These are phyloP conservation scores for Zophobas atratus DNA, from an alignment of 1,140 invertebrate genomes.

Conservation along the genomic window DNA sequence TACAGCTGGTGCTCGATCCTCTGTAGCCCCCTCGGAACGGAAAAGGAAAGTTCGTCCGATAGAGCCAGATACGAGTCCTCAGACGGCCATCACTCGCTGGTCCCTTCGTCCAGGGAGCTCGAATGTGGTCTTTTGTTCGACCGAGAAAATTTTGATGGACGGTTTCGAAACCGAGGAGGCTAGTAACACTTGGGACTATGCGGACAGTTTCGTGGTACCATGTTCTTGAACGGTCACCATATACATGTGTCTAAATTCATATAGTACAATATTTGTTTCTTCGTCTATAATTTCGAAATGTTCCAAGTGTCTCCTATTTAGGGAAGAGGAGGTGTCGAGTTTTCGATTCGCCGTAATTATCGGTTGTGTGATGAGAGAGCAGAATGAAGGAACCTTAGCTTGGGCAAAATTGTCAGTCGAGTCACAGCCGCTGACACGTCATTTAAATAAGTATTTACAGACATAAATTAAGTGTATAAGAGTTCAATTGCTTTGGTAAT, in stretches of 20 bases:
- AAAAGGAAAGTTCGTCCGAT: no score
- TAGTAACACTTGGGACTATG: no score
- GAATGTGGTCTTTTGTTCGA: no score
- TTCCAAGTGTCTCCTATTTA: conserved; percentile 34
- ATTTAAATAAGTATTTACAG: conserved; percentile 44
- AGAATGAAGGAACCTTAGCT: conserved; percentile 39
- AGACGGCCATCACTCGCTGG: no score
- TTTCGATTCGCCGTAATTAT: conserved; percentile 26
- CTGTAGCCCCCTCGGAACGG: no score
- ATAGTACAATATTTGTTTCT: not conserved
- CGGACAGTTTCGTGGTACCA: no score
- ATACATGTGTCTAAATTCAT: not conserved
- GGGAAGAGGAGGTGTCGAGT: conserved; percentile 9
- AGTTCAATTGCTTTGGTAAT: conserved; percentile 55
- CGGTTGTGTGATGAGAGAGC: conserved; percentile 19
- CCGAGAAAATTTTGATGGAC: no score
- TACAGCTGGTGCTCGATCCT: not conserved
- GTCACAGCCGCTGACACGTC: conserved; percentile 46
- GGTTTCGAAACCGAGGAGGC: no score
- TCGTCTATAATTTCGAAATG: not conserved
- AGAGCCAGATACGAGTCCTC: no score
- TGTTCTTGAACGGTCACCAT: no score
- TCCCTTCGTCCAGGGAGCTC: no score
- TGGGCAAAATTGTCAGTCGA: conserved; percentile 39
- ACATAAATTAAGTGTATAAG: conserved; percentile 48